These are phyloP conservation scores for Mus pahari DNA, from an alignment of 2,113 vertebrate species.

Conservation along the genomic window DNA sequence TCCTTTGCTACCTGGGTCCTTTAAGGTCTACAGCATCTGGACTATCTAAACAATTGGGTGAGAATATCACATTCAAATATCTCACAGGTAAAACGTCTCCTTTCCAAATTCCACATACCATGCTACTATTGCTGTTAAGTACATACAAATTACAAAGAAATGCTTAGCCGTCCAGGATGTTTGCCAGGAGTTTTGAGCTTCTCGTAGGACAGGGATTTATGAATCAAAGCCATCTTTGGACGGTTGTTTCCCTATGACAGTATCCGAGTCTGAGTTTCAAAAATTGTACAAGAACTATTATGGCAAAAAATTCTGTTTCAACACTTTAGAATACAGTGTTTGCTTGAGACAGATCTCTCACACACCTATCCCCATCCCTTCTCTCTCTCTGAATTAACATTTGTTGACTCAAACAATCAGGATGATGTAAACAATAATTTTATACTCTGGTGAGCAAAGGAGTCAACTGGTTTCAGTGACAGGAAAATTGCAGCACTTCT, in stretches of 20 bases:
- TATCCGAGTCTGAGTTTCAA: background rate
- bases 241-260: background rate
- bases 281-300: background rate
- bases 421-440: constrained; percentile 68
- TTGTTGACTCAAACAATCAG: constrained; percentile 51
- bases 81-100: background rate
- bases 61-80: background rate
- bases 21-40: background rate
- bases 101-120: background rate
- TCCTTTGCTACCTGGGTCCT: background rate
- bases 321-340: background rate
- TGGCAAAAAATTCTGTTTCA: constrained; percentile 26
- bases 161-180: background rate
- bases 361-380: background rate
- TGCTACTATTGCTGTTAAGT: background rate
- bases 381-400: constrained; percentile 33
- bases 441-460: constrained; percentile 47
- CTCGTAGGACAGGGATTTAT: background rate
- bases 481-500: constrained; percentile 75
- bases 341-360: background rate
- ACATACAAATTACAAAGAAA: constrained; percentile 19
- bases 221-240: background rate
- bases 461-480: constrained; percentile 57
- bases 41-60: background rate
- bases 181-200: background rate